A percentile compares a stretch with the other conserved stretches of the same genome.
phyloP scores from a whole-genome alignment of 1,140 invertebrate species.

The Cyclargus thomasi region DNA sequence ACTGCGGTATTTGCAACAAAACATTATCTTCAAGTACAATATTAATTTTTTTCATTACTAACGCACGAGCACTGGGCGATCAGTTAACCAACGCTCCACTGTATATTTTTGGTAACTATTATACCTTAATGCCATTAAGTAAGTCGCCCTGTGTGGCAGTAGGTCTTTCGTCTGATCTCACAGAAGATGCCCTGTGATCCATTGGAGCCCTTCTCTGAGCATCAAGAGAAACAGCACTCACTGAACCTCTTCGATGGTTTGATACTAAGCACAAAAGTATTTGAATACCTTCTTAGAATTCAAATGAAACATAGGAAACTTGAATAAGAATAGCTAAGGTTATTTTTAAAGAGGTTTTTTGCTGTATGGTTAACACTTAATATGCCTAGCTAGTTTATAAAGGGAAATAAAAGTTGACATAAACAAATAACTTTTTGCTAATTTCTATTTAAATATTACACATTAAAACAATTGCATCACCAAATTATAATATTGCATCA shows the following conservation, averaged over 20 bases:
- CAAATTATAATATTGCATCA: slow-evolving; percentile 3
- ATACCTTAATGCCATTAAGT: slow-evolving; percentile 64
- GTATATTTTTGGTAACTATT: too few relatives aligned
- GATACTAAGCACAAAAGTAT: slow-evolving; percentile 28
- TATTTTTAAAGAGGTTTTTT: too few relatives aligned
- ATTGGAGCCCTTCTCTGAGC: slow-evolving; percentile 46
- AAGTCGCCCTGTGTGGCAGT: slow-evolving; percentile 60
- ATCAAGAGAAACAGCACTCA: slow-evolving; percentile 53
- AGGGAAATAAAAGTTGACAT: slow-evolving; percentile 17
- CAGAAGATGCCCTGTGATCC: slow-evolving; percentile 43
- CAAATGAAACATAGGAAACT: too few relatives aligned
- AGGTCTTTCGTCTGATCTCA: slow-evolving; percentile 56
- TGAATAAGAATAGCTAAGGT: background rate
- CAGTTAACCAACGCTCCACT: too few relatives aligned
- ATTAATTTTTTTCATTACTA: too few relatives aligned
- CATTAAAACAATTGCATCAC: background rate
- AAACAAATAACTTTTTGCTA: slow-evolving; percentile 28
- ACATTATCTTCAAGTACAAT: too few relatives aligned
- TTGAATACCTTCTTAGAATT: background rate
- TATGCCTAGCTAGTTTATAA: too few relatives aligned
- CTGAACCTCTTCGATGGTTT: slow-evolving; percentile 36
- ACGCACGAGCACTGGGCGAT: too few relatives aligned
- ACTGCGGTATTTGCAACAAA: too few relatives aligned
- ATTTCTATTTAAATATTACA: slow-evolving; percentile 23
- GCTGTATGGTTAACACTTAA: too few relatives aligned